Base-by-base conservation (phyloP, 2,113 vertebrate genomes). In the Erythrocercus mccallii region DNA sequence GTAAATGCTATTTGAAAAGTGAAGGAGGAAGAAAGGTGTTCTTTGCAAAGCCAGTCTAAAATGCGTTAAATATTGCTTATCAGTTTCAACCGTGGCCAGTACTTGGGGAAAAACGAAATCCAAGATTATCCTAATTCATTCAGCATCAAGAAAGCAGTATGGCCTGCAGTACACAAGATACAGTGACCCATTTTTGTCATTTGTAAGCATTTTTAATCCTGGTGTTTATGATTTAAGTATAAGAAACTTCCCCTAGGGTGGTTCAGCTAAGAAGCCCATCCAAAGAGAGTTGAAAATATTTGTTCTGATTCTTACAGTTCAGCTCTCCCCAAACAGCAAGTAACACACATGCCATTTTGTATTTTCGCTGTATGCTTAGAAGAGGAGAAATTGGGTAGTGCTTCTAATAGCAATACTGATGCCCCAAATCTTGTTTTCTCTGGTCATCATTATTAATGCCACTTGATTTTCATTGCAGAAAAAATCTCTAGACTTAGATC, bases 101-200 rank as follows among this genome's bases (percentile, higher is more conserved):
- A 77, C 93, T 88, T 77, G 79, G 85, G 87, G 53, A 58, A 89
- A 95, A 92, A 82, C 9, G 11, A 94, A 96, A 94, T 90, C 85
- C 88, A 95, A 91, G 79, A 90, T 96, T 95, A 95, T 96, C 82
- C 79, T 95, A 73, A 93, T 94, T 95, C 85, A 92, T 93, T 94
- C 74, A 78, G 68, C 60, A 74, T 83, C 68, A 71, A 90, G 74
- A 92, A 95, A 90, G 82, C 74, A 77, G 51, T 38, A 86, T 90
- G 88, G 74, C 93, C 87, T 94, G 92, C 79, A 95, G 90, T 88
- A 90, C 92, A 93, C 79, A 94, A 96, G 93, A 97, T 96, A 94
- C 79, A 90, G 85, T 93, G 95, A 96, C 93, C 95, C 71, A 95
- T 93, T 97, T 96, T 96, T 96, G 94, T 97, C 90, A 93, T 96